These are phyloP conservation scores for Shinisaurus crocodilurus DNA, from an alignment of 2,113 vertebrate genomes.

Conservation along the genomic window DNA sequence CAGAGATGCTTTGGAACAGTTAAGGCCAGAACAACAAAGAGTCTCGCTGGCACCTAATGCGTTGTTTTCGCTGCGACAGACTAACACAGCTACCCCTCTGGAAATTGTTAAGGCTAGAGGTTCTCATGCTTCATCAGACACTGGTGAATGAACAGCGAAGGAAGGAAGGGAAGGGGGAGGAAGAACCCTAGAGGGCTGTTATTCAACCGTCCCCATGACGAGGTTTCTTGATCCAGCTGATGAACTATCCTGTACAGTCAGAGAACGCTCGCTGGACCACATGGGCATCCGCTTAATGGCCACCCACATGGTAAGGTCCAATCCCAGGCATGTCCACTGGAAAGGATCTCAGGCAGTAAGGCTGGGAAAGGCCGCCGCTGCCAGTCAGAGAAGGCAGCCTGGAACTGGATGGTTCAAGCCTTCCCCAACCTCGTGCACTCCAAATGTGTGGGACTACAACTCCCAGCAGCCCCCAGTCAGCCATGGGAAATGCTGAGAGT, in stretches of 20 bases:
- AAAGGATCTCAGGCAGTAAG: not conserved
- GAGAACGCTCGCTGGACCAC: slow-evolving; percentile 4
- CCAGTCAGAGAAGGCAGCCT: not conserved
- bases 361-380: not conserved
- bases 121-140: not conserved
- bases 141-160: not conserved
- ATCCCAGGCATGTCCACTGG: not conserved
- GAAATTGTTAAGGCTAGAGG: not conserved
- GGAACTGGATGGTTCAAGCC: not conserved
- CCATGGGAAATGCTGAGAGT: not conserved
- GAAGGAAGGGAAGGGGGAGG: not conserved
- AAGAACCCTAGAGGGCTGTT: slow-evolving; percentile 37
- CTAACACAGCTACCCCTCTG: not conserved
- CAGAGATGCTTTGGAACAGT: not conserved
- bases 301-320: not conserved
- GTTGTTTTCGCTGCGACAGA: not conserved
- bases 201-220: slow-evolving; percentile 40
- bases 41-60: not conserved
- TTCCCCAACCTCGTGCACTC: not conserved
- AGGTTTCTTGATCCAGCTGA: not conserved
- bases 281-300: not conserved
- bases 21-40: not conserved
- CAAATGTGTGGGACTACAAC: not conserved
- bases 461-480: not conserved
- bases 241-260: not conserved